Base-by-base conservation (phyloP, 1,140 invertebrate species). In the Drosophila cardini region DNA sequence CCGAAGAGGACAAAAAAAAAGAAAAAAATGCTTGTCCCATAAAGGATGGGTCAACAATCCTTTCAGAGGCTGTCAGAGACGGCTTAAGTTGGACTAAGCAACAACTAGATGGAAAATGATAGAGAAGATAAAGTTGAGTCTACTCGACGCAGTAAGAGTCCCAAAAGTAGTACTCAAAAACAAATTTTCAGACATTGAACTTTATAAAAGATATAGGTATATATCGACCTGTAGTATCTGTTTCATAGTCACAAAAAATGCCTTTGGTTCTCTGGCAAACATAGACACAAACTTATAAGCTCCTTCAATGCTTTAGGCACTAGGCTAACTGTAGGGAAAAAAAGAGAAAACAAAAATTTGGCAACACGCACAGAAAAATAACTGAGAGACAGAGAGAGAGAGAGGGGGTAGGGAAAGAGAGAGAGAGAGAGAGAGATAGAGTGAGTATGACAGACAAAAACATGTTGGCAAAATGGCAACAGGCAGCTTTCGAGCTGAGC, bases 11-110 rank as follows among this genome's bases (percentile, higher is more conserved):
- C 21, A 5, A 26, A 26, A 26, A 26, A 26, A 26, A 5, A 26
- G 5, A 26, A 26, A 26, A 26, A 4, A 26, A 26, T 26, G 4
- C 46, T n/a, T 13, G 38, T 4, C n/a, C n/a, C n/a, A 40, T 4
- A 13, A 36, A 36, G 15, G 43, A 26, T 10, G 18, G 11, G 46
- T 10, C 46, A 48, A 48, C 61, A 80, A 80, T 79, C 76, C 63
- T 71, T 84, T 64, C 58, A 85, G 52, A 63, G 58, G 32, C 76
- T 79, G 72, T 79, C 76, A 85, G 57, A 60, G 42, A 65, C 65
- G 63, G 75, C 76, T 80, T 83, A 80, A 61, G 71, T 50, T 42
- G 57, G 61, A 50, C 69, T 58, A 69, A 83, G 46, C 75, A 32
- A 32, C 46, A 48, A 18, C 42, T 21, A 26, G 9, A 26, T 18